Conservation (phyloP, 2,113 vertebrate genomes). For the Sander lucioperca region DNA sequence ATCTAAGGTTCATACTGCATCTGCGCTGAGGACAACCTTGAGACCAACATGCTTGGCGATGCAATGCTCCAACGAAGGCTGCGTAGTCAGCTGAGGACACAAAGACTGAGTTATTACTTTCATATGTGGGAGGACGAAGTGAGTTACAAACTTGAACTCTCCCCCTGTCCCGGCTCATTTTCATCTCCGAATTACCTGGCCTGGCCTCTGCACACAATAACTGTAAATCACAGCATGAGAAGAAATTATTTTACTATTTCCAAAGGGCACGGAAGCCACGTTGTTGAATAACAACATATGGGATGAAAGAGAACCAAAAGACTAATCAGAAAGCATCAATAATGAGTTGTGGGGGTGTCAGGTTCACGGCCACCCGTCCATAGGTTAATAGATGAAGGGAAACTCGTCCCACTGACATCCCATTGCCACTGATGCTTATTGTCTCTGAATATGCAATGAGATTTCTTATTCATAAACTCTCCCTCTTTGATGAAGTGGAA, state of each 20-base stretch:
- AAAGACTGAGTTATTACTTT: constrained; percentile 69
- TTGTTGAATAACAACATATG: constrained; percentile 64
- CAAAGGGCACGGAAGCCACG: constrained; percentile 61
- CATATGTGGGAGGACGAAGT: constrained; percentile 45
- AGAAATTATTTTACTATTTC: constrained; percentile 79
- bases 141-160: constrained; percentile 76
- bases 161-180: constrained; percentile 66
- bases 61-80: constrained; percentile 45
- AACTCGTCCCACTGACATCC: constrained; percentile 46
- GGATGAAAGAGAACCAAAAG: constrained; percentile 68
- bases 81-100: constrained; percentile 56
- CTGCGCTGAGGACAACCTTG: constrained; percentile 62
- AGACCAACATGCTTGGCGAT: constrained; percentile 39
- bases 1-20: constrained; percentile 21
- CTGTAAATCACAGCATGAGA: constrained; percentile 78
- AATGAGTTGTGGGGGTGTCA: constrained; percentile 52
- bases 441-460: constrained; percentile 51
- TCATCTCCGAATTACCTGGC: constrained; percentile 73
- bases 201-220: constrained; percentile 66
- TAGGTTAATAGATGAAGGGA: constrained; percentile 76
- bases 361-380: constrained; percentile 59
- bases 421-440: constrained; percentile 52
- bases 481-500: constrained; percentile 34
- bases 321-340: constrained; percentile 78
- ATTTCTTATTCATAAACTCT: constrained; percentile 47